Evolutionary conservation across 2,888 invertebrate genomes (phyloP).

Genomic region (Leucoptera coffeella): DNA sequence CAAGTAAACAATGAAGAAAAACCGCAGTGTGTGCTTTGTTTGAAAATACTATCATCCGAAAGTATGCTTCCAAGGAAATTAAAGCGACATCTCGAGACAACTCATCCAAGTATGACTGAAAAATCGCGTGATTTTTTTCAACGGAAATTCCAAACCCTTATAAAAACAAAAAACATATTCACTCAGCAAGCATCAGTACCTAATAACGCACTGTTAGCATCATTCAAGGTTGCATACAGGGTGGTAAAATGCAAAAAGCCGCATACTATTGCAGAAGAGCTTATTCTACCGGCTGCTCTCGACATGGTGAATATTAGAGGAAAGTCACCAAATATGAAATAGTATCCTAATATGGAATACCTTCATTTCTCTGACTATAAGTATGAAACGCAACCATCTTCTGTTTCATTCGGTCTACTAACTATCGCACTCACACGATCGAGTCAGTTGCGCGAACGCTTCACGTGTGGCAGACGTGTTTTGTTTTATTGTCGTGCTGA

Average conservation of each 20-base stretch:
- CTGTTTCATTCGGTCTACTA: too few species aligned
- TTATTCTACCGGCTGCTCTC: slow-evolving; percentile 9
- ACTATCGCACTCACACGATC: too few species aligned
- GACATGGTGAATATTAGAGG: slow-evolving; percentile 9
- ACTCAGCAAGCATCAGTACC: slow-evolving; percentile 6
- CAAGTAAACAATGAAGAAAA: too few species aligned
- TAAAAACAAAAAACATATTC: slow-evolving; percentile 3
- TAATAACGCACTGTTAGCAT: slow-evolving; percentile 8
- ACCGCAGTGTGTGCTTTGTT: slow-evolving; percentile 8
- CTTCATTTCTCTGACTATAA: too few species aligned
- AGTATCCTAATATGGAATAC: too few species aligned
- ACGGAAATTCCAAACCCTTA: slow-evolving; percentile 7
- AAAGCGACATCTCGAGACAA: slow-evolving; percentile 7
- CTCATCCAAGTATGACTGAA: slow-evolving; percentile 7
- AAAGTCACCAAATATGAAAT: too few species aligned
- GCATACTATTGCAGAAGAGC: slow-evolving; percentile 10
- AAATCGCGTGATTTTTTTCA: slow-evolving; percentile 6
- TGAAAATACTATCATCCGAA: slow-evolving; percentile 7
- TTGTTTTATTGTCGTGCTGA: neutral
- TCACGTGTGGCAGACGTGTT: too few species aligned
- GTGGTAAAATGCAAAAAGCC: slow-evolving; percentile 9
- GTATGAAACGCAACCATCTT: too few species aligned
- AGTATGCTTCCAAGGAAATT: slow-evolving; percentile 8
- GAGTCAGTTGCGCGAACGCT: too few species aligned
- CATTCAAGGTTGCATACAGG: slow-evolving; percentile 8